A percentile compares a stretch with the other conserved stretches of the same genome.
Evolutionary conservation across 2,888 invertebrate species (phyloP).

Genomic region (Gari tellinella): DNA sequence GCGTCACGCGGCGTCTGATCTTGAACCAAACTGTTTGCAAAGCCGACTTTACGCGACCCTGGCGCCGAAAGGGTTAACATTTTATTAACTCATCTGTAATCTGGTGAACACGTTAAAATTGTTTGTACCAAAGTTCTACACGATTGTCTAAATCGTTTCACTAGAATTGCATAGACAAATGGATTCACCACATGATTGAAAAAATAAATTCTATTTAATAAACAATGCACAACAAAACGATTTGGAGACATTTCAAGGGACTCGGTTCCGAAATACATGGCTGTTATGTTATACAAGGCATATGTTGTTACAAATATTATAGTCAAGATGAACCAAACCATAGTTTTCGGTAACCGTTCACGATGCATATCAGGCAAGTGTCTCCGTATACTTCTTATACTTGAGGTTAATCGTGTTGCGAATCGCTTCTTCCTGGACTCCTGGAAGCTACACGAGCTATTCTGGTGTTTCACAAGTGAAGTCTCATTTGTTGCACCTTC

Average conservation of each 20-base stretch:
- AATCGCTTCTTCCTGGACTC: conserved; percentile 12
- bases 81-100: too few species aligned
- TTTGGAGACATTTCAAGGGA: conserved; percentile 36
- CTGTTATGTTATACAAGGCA: conserved; percentile 27
- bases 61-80: too few species aligned
- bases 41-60: too few species aligned
- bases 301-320: conserved; percentile 50
- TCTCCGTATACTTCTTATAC: conserved; percentile 40
- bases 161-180: conserved; percentile 51
- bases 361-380: conserved; percentile 13
- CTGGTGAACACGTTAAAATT: too few species aligned
- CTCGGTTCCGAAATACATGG: conserved; percentile 23
- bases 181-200: conserved; percentile 57
- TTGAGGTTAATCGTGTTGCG: conserved; percentile 18
- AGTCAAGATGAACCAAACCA: conserved; percentile 57
- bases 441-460: too few species aligned
- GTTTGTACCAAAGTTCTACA: conserved; percentile 1
- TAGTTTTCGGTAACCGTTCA: conserved; percentile 48
- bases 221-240: conserved; percentile 41
- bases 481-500: too few species aligned
- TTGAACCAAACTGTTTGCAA: too few species aligned
- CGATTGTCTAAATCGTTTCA: conserved; percentile 45
- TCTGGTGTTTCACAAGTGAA: too few species aligned
- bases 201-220: conserved; percentile 52
- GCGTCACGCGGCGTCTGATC: too few species aligned